A percentile compares a stretch with the other conserved stretches of the same genome.
Evolutionary conservation across 2,888 invertebrate genomes (phyloP).

Genomic region (Troides aeacus): DNA sequence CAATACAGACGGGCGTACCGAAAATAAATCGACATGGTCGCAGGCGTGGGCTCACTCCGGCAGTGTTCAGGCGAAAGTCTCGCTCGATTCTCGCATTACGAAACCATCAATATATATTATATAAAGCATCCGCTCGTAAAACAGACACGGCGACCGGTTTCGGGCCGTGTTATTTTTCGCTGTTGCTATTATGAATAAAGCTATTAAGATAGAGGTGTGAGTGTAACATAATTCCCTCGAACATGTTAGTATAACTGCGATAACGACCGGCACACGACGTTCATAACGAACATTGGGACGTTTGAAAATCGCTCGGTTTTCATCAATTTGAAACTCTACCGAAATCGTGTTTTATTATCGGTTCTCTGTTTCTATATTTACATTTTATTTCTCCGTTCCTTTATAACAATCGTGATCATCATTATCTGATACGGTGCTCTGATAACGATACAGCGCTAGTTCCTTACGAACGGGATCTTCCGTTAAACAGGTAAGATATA

Average conservation of each 20-base stretch:
- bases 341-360: slow-evolving; percentile 1
- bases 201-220: slow-evolving; percentile 54
- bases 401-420: slow-evolving; percentile 3
- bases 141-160: slow-evolving; percentile 57
- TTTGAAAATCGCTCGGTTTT: slow-evolving; percentile 30
- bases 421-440: slow-evolving; percentile 36
- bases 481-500: slow-evolving; percentile 18
- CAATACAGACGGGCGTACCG: slow-evolving; percentile 40
- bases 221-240: slow-evolving; percentile 48
- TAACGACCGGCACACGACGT: slow-evolving; percentile 65
- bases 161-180: slow-evolving; percentile 56
- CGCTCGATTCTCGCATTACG: slow-evolving; percentile 50
- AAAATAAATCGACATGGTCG: slow-evolving; percentile 61
- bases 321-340: not conserved
- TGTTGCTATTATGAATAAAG: slow-evolving; percentile 52
- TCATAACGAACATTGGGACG: slow-evolving; percentile 37
- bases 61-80: slow-evolving; percentile 57
- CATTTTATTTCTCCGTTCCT: not conserved
- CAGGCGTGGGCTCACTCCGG: slow-evolving; percentile 52
- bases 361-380: not conserved
- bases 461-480: slow-evolving; percentile 41
- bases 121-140: slow-evolving; percentile 49
- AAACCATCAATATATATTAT: slow-evolving; percentile 38
- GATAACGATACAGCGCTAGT: slow-evolving; percentile 42
- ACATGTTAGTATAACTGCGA: slow-evolving; percentile 61